These are phyloP conservation scores for Drosophila tripunctata DNA, from an alignment of 2,888 invertebrate genomes.

Conservation along the genomic window DNA sequence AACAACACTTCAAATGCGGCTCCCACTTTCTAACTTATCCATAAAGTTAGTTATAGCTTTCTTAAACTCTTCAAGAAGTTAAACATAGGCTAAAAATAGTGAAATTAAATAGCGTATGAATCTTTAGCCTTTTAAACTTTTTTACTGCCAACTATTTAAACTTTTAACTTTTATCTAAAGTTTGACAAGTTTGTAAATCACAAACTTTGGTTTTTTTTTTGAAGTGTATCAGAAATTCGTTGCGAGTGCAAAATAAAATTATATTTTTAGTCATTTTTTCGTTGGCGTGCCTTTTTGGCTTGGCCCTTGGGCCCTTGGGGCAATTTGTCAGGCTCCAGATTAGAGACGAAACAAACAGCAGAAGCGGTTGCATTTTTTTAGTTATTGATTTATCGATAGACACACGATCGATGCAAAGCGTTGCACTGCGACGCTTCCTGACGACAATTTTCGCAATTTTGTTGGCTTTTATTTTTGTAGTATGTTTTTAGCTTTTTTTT, in stretches of 20 bases:
- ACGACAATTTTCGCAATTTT: slow-evolving; percentile 45
- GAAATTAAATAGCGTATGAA: too few species aligned
- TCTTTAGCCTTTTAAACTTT: too few species aligned
- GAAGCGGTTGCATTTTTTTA: slow-evolving; percentile 60
- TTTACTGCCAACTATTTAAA: too few species aligned
- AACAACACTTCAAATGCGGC: too few species aligned
- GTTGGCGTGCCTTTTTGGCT: slow-evolving; percentile 10
- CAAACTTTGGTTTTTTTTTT: too few species aligned
- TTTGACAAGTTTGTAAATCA: too few species aligned
- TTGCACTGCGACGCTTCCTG: slow-evolving; percentile 43
- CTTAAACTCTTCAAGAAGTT: too few species aligned
- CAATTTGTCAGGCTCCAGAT: slow-evolving; percentile 63
- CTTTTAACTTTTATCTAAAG: too few species aligned
- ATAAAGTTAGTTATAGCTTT: too few species aligned
- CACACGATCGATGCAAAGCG: slow-evolving; percentile 22
- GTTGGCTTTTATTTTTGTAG: neutral
- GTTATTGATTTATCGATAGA: slow-evolving; percentile 64
- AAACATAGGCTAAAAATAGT: too few species aligned
- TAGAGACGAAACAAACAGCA: slow-evolving; percentile 50
- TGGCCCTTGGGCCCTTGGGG: slow-evolving; percentile 50
- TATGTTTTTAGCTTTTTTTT: neutral
- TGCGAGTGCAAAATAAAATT: too few species aligned
- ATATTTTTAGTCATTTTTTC: slow-evolving; percentile 3
- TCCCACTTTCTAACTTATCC: too few species aligned
- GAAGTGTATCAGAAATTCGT: neutral